Conservation (phyloP, 2,113 vertebrate genomes). For the Mystacornis crossleyi region DNA sequence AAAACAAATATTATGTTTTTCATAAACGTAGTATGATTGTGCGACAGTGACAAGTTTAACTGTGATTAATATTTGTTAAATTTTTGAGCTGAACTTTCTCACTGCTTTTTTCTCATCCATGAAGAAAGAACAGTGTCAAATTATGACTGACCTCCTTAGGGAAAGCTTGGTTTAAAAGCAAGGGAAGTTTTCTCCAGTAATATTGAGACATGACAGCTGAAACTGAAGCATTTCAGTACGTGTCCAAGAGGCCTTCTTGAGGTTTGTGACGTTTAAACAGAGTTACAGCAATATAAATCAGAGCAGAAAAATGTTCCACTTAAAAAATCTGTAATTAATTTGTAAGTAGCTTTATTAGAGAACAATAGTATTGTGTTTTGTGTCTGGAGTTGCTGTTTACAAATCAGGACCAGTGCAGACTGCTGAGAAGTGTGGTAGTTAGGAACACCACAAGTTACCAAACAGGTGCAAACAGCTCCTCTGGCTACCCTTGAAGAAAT, state of each 20-base stretch:
- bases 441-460: background rate
- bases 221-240: background rate
- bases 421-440: background rate
- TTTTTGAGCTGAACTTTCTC: background rate
- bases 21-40: background rate
- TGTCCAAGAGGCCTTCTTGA: background rate
- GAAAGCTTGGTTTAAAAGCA: background rate
- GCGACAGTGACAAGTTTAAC: background rate
- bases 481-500: background rate
- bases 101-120: background rate
- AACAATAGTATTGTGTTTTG: background rate
- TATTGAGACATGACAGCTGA: background rate
- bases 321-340: background rate
- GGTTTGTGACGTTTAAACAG: background rate
- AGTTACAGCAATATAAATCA: background rate
- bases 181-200: background rate
- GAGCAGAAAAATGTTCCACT: background rate
- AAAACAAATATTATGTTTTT: background rate
- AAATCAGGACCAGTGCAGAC: background rate
- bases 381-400: background rate
- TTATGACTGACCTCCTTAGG: background rate
- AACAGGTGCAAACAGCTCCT: background rate
- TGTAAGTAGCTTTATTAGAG: background rate
- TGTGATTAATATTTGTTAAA: background rate
- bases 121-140: background rate